phyloP scores from a whole-genome alignment of 2,888 invertebrate genomes.

The Poecilobothrus nobilitatus region DNA sequence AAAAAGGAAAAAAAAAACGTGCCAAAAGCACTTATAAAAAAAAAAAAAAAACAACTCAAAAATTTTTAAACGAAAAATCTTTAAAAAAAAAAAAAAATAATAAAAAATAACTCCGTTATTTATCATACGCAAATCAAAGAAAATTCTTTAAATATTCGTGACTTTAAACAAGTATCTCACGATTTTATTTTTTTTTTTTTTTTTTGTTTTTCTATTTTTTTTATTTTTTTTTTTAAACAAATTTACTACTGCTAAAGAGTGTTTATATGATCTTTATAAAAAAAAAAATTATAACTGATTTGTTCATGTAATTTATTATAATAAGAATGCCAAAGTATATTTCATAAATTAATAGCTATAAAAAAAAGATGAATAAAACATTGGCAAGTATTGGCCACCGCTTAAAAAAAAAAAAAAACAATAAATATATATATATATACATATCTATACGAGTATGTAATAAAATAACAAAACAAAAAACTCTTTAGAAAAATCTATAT shows the following conservation, averaged over 20 bases:
- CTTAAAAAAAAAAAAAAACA: too few relatives aligned
- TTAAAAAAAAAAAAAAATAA: too few relatives aligned
- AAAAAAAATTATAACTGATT: not conserved
- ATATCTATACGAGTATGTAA: too few relatives aligned
- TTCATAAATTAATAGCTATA: not conserved
- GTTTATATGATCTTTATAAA: not conserved
- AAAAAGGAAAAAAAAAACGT: not conserved
- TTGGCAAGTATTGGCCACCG: too few relatives aligned
- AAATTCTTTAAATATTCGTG: not conserved
- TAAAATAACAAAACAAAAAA: too few relatives aligned
- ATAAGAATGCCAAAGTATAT: too few relatives aligned
- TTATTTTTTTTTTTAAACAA: too few relatives aligned
- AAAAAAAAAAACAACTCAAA: not conserved
- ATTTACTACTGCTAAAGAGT: not conserved
- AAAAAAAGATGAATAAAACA: not conserved
- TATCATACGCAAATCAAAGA: slow-evolving; percentile 1
- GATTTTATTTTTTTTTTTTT: not conserved
- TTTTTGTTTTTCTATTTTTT: not conserved
- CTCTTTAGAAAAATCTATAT: too few relatives aligned
- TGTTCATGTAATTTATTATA: too few relatives aligned
- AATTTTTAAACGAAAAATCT: not conserved
- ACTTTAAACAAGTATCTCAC: not conserved
- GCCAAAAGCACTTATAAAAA: not conserved
- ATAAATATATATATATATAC: too few relatives aligned
- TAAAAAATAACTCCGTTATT: not conserved